These are phyloP conservation scores for Capitella teleta DNA, from an alignment of 1,140 invertebrate genomes.

Conservation along the genomic window DNA sequence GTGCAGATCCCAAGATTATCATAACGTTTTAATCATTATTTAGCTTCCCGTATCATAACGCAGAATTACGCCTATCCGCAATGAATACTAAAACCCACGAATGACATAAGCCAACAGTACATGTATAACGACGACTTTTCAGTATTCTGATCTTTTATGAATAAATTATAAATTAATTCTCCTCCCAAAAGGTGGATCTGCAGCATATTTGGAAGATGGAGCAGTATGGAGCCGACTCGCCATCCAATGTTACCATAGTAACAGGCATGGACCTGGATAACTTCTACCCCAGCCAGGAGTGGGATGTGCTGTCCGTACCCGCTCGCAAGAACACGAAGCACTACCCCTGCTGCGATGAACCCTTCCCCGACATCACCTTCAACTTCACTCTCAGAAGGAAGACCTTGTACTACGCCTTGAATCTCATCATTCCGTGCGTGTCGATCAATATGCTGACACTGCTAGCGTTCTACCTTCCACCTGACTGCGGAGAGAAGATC, in stretches of 20 bases:
- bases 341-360: constrained; percentile 49
- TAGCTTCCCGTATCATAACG: too few relatives aligned
- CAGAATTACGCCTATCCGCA: too few relatives aligned
- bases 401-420: constrained; percentile 42
- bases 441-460: constrained; percentile 83
- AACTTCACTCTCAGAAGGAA: constrained; percentile 38
- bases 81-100: too few relatives aligned
- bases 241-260: background rate
- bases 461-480: constrained; percentile 94
- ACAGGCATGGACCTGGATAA: constrained; percentile 29
- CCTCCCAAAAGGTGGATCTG: constrained; percentile 5
- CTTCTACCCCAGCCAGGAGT: constrained; percentile 71
- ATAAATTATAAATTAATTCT: background rate
- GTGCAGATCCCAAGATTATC: too few relatives aligned
- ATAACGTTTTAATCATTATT: too few relatives aligned
- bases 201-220: background rate
- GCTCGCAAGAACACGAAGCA: constrained; percentile 29
- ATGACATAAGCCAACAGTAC: too few relatives aligned
- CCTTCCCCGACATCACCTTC: constrained; percentile 41
- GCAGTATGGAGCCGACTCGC: background rate
- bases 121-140: too few relatives aligned
- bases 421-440: constrained; percentile 42
- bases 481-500: constrained; percentile 89
- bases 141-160: too few relatives aligned
- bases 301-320: constrained; percentile 96